A percentile compares a stretch with the other conserved stretches of the same genome.
phyloP scores from a whole-genome alignment of 2,888 invertebrate species.

The Apoderus coryli region DNA sequence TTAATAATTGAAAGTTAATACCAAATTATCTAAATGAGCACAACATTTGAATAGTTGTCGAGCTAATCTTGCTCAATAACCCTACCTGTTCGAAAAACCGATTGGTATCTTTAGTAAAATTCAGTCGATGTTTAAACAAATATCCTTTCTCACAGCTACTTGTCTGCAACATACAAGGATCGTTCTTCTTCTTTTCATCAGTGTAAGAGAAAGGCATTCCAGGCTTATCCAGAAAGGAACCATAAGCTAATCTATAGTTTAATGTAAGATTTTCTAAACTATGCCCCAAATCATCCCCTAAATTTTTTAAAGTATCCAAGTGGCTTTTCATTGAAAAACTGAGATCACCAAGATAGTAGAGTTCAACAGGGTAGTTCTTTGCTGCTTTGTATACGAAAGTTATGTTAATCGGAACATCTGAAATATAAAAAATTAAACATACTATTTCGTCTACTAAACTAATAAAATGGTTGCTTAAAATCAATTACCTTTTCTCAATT shows the following conservation, averaged over 20 bases:
- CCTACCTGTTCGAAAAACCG: slow-evolving; percentile 32
- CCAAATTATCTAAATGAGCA: not conserved
- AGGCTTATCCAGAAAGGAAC: slow-evolving; percentile 67
- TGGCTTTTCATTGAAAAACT: slow-evolving; percentile 84
- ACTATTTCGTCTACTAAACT: too few species aligned
- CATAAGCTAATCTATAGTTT: slow-evolving; percentile 60
- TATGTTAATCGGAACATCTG: slow-evolving; percentile 37
- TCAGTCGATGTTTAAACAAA: slow-evolving; percentile 63
- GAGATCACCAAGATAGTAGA: slow-evolving; percentile 84
- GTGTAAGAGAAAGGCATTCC: slow-evolving; percentile 54
- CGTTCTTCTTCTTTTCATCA: slow-evolving; percentile 31
- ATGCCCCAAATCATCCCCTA: slow-evolving; percentile 44
- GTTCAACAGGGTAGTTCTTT: slow-evolving; percentile 72
- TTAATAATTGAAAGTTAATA: slow-evolving; percentile 2
- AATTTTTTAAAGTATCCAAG: slow-evolving; percentile 57
- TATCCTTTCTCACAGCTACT: slow-evolving; percentile 62
- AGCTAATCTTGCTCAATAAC: too few species aligned
- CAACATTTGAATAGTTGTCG: too few species aligned
- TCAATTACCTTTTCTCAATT: slow-evolving; percentile 44
- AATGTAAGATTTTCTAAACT: slow-evolving; percentile 50
- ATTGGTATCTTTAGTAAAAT: slow-evolving; percentile 39
- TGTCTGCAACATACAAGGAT: slow-evolving; percentile 44
- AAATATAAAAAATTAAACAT: too few species aligned
- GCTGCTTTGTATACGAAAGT: slow-evolving; percentile 59
- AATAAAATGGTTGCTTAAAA: too few species aligned